phyloP scores from a whole-genome alignment of 1,140 invertebrate species.

The Chrysoperla carnea region DNA sequence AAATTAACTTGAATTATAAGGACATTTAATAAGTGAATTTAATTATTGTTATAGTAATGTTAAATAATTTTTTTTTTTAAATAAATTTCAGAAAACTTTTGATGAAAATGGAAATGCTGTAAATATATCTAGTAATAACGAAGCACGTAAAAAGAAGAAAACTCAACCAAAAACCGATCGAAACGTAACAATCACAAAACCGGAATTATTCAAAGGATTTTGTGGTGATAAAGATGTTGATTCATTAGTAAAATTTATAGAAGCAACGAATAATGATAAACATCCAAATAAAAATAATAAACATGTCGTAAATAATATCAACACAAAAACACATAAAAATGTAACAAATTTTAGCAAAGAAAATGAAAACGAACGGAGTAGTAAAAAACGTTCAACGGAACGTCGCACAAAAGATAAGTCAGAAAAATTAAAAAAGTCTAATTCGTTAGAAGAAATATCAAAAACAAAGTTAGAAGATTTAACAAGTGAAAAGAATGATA shows the following conservation, averaged over 20 bases:
- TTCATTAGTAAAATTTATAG: conserved; percentile 33
- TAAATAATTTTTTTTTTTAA: conserved; percentile 1
- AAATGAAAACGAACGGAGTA: conserved; percentile 22
- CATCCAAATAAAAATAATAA: conserved; percentile 17
- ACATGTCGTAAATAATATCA: conserved; percentile 12
- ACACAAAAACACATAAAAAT: conserved; percentile 15
- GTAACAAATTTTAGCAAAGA: conserved; percentile 6
- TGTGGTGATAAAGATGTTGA: conserved; percentile 38
- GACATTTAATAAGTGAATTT: too few species aligned
- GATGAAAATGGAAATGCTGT: conserved; percentile 48
- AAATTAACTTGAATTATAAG: too few species aligned
- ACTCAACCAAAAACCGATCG: conserved; percentile 30
- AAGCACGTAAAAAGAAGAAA: conserved; percentile 34
- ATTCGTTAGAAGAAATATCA: conserved; percentile 51
- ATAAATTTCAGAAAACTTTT: conserved; percentile 33
- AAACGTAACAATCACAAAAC: conserved; percentile 40
- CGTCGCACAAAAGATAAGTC: conserved; percentile 24
- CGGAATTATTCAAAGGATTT: conserved; percentile 44
- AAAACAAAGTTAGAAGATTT: conserved; percentile 49
- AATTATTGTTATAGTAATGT: too few species aligned
- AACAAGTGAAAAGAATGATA: conserved; percentile 27
- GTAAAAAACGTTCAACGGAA: conserved; percentile 25
- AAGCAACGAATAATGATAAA: conserved; percentile 24
- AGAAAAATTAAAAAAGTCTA: conserved; percentile 37
- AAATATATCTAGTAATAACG: conserved; percentile 30